Base-by-base conservation (phyloP, 2,797 vertebrate species). In the Pipistrellus kuhlii region DNA sequence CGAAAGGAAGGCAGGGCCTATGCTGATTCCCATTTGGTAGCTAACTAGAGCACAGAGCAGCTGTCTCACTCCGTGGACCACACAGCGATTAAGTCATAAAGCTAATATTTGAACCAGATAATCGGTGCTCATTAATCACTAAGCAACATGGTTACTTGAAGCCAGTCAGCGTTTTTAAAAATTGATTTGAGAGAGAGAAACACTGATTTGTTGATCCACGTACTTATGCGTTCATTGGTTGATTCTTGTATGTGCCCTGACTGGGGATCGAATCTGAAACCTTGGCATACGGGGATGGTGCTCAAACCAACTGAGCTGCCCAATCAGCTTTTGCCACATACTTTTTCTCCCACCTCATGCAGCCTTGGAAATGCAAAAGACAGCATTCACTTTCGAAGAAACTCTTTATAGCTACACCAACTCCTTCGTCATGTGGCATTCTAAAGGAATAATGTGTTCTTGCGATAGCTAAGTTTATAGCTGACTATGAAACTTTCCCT, bases 301-400 rank as follows among this genome's bases (percentile, higher is more conserved):
- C 64, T 32, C n/a, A 10, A 20, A 35, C 64, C 64, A 68, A 35
- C 64, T 68, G 64, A 68, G n/a, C n/a, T 68, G 20, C 64, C 64
- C 64, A 55, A 8, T 46, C n/a, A 27, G 53, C 23, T 1, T 12
- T 6, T 59, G 20, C 64, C 64, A 35, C 27, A 4, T 9, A 44
- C 46, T 76, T 76, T 13, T 12, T 32, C 51, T 44, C n/a, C n/a
- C 51, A 6, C 44, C 48, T 20, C 18, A 0, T 11, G 62, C 59
- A 85, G 46, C 21, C 73, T n/a, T 62, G 59, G 25, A 69, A 91
- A 86, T 57, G 78, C 30, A 20, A 53, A 72, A 57, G 55, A 35
- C 1, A 10, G n/a, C 35, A 62, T 4, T 59, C 66, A 77, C 68
- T 93, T 80, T 92, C 94, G 89, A 76, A 88, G 73, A 66, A 94